Percentiles rank a stretch among this genome's conserved stretches.
Evolutionary conservation across 1,140 invertebrate species (phyloP).

Genomic region (Odontomachus brunneus): DNA sequence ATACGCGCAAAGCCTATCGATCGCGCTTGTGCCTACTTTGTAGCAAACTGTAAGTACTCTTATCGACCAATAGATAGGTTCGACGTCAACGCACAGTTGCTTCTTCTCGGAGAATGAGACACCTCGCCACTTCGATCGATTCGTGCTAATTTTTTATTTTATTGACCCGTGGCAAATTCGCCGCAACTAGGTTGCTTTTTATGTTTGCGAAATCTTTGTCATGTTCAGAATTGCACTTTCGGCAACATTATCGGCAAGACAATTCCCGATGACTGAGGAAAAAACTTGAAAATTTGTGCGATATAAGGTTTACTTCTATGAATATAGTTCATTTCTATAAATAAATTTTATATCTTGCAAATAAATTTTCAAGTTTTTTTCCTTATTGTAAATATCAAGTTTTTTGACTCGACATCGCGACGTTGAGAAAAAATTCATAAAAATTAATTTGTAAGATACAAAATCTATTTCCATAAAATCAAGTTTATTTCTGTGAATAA

Average conservation of each 20-base stretch:
- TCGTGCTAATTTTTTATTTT: slow-evolving; percentile 1
- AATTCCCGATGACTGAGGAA: too few relatives aligned
- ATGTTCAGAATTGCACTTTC: not conserved
- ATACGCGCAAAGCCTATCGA: slow-evolving; percentile 4
- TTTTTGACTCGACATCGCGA: too few relatives aligned
- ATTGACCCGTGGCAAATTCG: not conserved
- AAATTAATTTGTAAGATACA: too few relatives aligned
- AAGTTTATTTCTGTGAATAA: too few relatives aligned
- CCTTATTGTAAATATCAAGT: too few relatives aligned
- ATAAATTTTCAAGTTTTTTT: too few relatives aligned
- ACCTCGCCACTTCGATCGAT: not conserved
- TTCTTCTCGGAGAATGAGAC: not conserved
- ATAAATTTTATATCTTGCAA: too few relatives aligned
- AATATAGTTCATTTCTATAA: too few relatives aligned
- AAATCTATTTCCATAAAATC: too few relatives aligned
- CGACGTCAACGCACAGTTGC: not conserved
- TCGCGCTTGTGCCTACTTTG: slow-evolving; percentile 7
- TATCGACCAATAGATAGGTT: slow-evolving; percentile 26
- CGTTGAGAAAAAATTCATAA: too few relatives aligned
- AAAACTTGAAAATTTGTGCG: too few relatives aligned
- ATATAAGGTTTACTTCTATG: too few relatives aligned
- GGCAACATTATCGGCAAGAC: not conserved
- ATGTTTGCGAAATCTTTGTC: not conserved
- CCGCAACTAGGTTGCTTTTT: not conserved
- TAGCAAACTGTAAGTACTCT: slow-evolving; percentile 15